Evolutionary conservation across 2,888 invertebrate species (phyloP), one percentile per base, ranked within the genome.

Genomic region (Isoperla grammatica): DNA sequence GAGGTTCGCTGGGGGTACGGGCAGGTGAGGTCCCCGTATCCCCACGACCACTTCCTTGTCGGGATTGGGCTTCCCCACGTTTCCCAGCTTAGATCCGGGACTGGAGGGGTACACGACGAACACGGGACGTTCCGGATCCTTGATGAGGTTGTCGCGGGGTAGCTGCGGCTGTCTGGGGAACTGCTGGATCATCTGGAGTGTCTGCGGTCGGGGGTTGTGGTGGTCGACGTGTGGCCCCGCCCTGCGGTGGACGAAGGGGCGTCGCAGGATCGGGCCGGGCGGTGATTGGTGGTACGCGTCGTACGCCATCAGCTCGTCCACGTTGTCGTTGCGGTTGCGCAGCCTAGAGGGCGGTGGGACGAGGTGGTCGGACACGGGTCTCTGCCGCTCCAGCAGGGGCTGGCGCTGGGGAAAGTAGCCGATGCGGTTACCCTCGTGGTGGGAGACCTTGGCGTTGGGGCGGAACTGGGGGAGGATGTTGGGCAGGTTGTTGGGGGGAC

Each of bases 401-500:
- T 58, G 61, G n/a, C 60, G 45, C 17, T 29, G 60, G 5, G 46
- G 50, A 48, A 57, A 62, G 43, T 60, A 49, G 15, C 57, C 58
- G n/a, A 46, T 50, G 17, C 45, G 39, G 40, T 60, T 56, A 8
- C 23, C 70, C 63, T 75, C 75, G 0, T 79, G 80, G 60, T 74
- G 76, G 0, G 78, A 78, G 2, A 79, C 72, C 67, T 83, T 81
- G 1, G 82, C 81, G 66, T 85, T 86, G 0, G 87, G 87, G 35
- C 86, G 76, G 66, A 87, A 87, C 67, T 87, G 86, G 0, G 87
- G 87, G 20, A 87, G 70, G 67, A 87, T 86, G 67, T 87, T 87
- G 1, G 86, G 86, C 45, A 84, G 69, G 58, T 74, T 56, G 71
- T 37, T 17, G 22, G 48, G 22, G 23, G 29, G 29, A 12, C 37